Percentiles rank a stretch among this genome's conserved stretches.
Conservation (phyloP, 2,888 invertebrate genomes). For the Epinotia demarniana region DNA sequence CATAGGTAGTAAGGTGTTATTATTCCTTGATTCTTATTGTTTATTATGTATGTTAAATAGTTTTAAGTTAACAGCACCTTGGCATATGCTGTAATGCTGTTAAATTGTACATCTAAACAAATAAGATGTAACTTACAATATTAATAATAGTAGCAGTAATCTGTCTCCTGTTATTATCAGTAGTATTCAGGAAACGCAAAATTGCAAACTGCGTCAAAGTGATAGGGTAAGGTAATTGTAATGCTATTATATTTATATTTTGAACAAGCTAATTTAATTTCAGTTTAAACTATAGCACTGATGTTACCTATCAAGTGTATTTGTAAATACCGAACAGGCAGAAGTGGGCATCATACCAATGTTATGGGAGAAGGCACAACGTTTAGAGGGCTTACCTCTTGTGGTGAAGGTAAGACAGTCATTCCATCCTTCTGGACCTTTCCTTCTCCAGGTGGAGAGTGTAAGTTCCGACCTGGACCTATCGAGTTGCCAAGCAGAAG, state of each 20-base stretch:
- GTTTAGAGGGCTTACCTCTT: constrained; percentile 67
- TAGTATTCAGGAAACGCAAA: not conserved
- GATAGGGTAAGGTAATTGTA: not conserved
- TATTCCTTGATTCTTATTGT: too few relatives aligned
- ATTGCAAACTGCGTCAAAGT: too few relatives aligned
- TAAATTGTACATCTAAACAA: too few relatives aligned
- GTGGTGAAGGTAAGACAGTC: constrained; percentile 69
- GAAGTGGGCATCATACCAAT: not conserved
- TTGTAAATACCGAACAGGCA: not conserved
- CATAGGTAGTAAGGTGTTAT: too few relatives aligned
- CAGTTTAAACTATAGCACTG: too few relatives aligned
- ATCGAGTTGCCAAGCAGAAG: constrained; percentile 51
- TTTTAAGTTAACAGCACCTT: too few relatives aligned
- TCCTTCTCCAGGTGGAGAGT: constrained; percentile 52
- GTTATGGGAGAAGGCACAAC: not conserved
- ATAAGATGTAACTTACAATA: too few relatives aligned
- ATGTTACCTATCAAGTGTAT: not conserved
- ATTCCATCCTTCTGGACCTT: constrained; percentile 66
- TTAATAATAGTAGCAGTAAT: too few relatives aligned
- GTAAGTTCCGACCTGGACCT: constrained; percentile 55
- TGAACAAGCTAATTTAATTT: not conserved
- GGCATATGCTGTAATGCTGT: too few relatives aligned
- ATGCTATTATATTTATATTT: not conserved
- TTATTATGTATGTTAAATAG: too few relatives aligned
- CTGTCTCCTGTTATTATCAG: too few relatives aligned